Evolutionary conservation across 2,888 invertebrate genomes (phyloP).

Genomic region (Drosophila colorata): DNA sequence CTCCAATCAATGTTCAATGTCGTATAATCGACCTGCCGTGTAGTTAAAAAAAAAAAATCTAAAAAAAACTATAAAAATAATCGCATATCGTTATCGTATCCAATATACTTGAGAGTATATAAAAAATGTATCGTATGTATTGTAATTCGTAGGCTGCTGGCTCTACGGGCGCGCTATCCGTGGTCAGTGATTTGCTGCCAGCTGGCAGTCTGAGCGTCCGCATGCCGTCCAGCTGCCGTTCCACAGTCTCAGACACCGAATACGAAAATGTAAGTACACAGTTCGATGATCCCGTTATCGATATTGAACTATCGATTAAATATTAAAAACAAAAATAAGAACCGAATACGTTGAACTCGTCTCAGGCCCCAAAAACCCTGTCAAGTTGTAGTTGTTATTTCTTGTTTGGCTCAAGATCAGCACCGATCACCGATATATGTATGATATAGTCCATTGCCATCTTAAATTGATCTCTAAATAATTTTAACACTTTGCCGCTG

Average conservation of each 20-base stretch:
- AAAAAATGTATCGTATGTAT: constrained; percentile 62
- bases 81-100: constrained; percentile 27
- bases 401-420: constrained; percentile 4
- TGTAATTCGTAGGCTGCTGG: constrained; percentile 87
- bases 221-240: constrained; percentile 91
- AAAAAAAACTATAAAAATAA: constrained; percentile 4
- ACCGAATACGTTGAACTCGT: constrained; percentile 7
- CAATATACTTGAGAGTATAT: too few species aligned
- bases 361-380: constrained; percentile 1
- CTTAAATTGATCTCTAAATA: background rate
- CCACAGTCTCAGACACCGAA: constrained; percentile 97
- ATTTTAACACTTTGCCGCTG: constrained; percentile 61
- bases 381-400: constrained; percentile 23
- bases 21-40: constrained; percentile 9
- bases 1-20: constrained; percentile 23
- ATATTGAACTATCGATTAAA: constrained; percentile 8
- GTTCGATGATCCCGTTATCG: constrained; percentile 3
- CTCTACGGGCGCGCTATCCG: constrained; percentile 87
- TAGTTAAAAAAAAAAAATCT: background rate
- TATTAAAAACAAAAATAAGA: background rate
- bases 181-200: constrained; percentile 87
- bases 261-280: constrained; percentile 92
- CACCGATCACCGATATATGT: constrained; percentile 16
- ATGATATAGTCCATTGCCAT: background rate
- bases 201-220: constrained; percentile 87